phyloP scores from a whole-genome alignment of 2,113 vertebrate genomes.

The Tenebrosternarchus preto region DNA sequence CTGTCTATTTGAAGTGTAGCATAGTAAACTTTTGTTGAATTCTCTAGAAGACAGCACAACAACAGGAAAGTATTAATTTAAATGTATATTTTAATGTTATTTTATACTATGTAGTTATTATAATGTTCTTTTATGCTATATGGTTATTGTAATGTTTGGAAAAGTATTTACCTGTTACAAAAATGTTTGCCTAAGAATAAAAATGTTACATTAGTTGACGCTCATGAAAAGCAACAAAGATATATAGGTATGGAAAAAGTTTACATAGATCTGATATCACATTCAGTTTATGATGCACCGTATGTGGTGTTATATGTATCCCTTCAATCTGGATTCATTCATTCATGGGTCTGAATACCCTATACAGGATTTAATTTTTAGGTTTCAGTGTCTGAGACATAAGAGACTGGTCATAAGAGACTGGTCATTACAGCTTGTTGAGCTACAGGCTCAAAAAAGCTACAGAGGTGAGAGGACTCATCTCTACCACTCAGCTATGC shows the following conservation, averaged over 20 bases:
- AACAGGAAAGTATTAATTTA: neutral
- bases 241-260: too few relatives aligned
- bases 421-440: neutral
- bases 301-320: neutral
- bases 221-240: too few relatives aligned
- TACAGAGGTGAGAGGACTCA: too few relatives aligned
- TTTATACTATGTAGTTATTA: neutral
- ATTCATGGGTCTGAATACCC: neutral
- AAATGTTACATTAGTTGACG: neutral
- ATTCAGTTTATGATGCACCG: too few relatives aligned
- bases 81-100: neutral
- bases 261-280: too few relatives aligned
- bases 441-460: neutral
- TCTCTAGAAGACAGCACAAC: constrained; percentile 43
- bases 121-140: neutral
- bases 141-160: neutral
- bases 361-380: constrained; percentile 29
- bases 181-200: constrained; percentile 56
- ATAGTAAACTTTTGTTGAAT: constrained; percentile 58
- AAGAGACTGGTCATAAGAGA: too few relatives aligned
- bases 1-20: constrained; percentile 53
- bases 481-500: neutral
- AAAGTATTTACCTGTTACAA: constrained; percentile 50
- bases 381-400: neutral
- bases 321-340: neutral